A percentile compares a stretch with the other conserved stretches of the same genome.
phyloP scores from a whole-genome alignment of 1,140 invertebrate species.

The Drosophila takahashii region DNA sequence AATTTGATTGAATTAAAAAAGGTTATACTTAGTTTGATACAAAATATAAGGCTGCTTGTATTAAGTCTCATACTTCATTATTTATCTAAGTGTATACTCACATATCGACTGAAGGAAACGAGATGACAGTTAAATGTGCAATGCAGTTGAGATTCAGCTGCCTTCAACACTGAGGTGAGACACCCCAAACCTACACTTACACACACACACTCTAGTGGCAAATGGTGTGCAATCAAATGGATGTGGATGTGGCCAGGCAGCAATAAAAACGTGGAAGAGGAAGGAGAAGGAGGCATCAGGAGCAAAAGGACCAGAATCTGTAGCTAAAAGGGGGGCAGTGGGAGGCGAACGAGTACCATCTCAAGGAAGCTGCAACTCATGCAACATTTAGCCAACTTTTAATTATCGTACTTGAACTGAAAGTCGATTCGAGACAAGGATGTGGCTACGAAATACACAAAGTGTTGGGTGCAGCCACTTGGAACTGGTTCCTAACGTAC shows the following conservation, averaged over 20 bases:
- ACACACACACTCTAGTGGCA: slow-evolving; percentile 25
- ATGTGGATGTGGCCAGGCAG: slow-evolving; percentile 31
- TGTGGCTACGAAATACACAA: neutral
- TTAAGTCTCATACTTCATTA: neutral
- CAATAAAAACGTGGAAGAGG: slow-evolving; percentile 32
- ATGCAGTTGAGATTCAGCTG: slow-evolving; percentile 17
- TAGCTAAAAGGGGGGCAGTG: slow-evolving; percentile 1
- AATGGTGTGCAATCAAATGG: slow-evolving; percentile 80
- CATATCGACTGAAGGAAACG: slow-evolving; percentile 21
- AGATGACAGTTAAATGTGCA: slow-evolving; percentile 54
- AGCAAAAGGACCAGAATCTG: slow-evolving; percentile 6
- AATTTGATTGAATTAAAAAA: too few relatives aligned
- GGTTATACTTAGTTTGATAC: too few relatives aligned
- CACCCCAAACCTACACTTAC: neutral
- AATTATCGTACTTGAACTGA: slow-evolving; percentile 74
- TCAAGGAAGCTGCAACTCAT: slow-evolving; percentile 74
- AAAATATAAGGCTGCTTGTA: too few relatives aligned
- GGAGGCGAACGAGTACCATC: neutral
- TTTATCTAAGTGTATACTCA: neutral
- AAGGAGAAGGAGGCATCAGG: neutral
- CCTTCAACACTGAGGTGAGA: slow-evolving; percentile 41
- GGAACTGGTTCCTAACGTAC: slow-evolving; percentile 16
- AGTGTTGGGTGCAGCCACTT: neutral
- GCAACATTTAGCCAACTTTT: slow-evolving; percentile 81
- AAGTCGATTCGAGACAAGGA: slow-evolving; percentile 23